Conservation (phyloP, 2,888 invertebrate genomes). For the Mactromeris polynyma region DNA sequence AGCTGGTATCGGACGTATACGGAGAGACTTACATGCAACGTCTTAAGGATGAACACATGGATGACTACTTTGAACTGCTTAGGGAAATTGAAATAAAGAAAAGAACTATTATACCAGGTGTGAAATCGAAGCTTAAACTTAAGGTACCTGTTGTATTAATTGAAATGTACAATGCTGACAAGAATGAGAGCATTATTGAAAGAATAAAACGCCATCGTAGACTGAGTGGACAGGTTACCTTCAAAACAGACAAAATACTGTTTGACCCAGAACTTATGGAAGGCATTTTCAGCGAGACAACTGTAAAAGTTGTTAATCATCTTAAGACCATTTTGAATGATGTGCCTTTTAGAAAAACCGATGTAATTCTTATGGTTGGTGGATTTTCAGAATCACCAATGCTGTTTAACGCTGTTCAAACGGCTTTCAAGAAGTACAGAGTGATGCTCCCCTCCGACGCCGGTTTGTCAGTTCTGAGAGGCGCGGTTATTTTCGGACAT, state of each 20-base stretch:
- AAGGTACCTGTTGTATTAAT: slow-evolving; percentile 50
- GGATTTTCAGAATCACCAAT: slow-evolving; percentile 65
- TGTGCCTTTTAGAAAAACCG: slow-evolving; percentile 1
- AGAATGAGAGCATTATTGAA: slow-evolving; percentile 44
- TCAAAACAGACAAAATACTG: slow-evolving; percentile 50
- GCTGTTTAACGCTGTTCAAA: slow-evolving; percentile 41
- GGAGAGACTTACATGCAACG: slow-evolving; percentile 13
- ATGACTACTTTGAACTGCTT: slow-evolving; percentile 53
- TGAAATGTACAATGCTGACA: slow-evolving; percentile 46
- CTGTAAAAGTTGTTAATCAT: slow-evolving; percentile 29
- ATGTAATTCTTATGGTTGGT: slow-evolving; percentile 61
- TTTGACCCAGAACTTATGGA: slow-evolving; percentile 45
- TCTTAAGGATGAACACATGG: slow-evolving; percentile 45
- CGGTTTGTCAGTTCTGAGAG: slow-evolving; percentile 60
- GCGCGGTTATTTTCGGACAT: slow-evolving; percentile 65
- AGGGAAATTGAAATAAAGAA: slow-evolving; percentile 66
- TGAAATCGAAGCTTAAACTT: slow-evolving; percentile 49
- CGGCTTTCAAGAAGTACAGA: slow-evolving; percentile 26
- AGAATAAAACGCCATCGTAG: slow-evolving; percentile 14
- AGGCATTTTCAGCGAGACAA: slow-evolving; percentile 32
- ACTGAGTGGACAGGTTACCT: slow-evolving; percentile 33
- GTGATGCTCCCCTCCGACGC: slow-evolving; percentile 58
- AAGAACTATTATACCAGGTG: slow-evolving; percentile 37
- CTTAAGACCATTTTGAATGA: slow-evolving; percentile 19
- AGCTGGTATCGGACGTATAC: slow-evolving; percentile 21